A percentile compares a stretch with the other conserved stretches of the same genome.
Evolutionary conservation across 2,113 vertebrate genomes (phyloP).

Genomic region (Hypocryptadius cinnamomeus): DNA sequence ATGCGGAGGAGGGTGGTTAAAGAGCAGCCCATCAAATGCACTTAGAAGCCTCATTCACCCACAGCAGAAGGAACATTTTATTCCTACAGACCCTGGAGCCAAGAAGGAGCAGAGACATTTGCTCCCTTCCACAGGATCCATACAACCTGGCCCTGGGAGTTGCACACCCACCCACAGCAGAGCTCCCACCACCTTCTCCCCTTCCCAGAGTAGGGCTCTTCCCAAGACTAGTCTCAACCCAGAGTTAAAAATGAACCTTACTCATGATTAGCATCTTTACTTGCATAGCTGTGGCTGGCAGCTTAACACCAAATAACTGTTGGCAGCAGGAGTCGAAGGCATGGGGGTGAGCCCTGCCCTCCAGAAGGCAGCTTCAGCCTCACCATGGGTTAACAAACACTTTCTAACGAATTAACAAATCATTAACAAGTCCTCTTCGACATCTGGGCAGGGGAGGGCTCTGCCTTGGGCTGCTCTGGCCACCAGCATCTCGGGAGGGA

Average conservation of each 20-base stretch:
- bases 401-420: conserved; percentile 45
- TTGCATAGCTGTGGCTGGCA: conserved; percentile 42
- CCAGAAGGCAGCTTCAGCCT: not conserved
- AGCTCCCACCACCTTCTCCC: not conserved
- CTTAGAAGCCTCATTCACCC: not conserved
- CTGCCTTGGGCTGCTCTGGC: not conserved
- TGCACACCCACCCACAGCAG: not conserved
- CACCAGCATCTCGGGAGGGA: not conserved
- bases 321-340: not conserved
- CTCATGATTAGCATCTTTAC: conserved; percentile 22
- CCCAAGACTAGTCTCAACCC: not conserved
- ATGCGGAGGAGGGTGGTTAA: not conserved
- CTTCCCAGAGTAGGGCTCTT: not conserved
- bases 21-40: not conserved
- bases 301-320: conserved; percentile 37
- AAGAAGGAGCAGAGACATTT: not conserved
- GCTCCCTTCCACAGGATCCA: not conserved
- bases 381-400: not conserved
- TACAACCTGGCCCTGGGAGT: not conserved
- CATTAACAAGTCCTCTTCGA: not conserved
- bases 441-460: not conserved
- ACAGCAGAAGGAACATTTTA: not conserved
- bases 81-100: not conserved
- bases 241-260: conserved; percentile 10
- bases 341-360: conserved; percentile 1